Evolutionary conservation across 2,113 vertebrate species (phyloP).

Genomic region (Corythornis cristatus): DNA sequence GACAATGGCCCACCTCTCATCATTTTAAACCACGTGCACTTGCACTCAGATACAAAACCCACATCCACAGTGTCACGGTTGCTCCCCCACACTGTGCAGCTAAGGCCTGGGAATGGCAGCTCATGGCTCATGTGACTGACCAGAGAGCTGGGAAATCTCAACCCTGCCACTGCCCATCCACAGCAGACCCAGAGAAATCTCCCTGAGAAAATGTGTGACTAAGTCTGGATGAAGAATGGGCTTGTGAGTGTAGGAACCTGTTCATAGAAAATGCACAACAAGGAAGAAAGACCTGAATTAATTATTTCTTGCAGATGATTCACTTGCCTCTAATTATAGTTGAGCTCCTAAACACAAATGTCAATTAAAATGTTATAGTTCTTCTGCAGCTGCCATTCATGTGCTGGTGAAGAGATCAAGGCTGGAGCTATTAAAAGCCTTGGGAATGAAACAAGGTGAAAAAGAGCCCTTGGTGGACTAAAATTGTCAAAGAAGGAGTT

Average conservation of each 20-base stretch:
- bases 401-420: conserved; percentile 24
- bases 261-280: neutral
- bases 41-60: fast-evolving
- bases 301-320: conserved; percentile 39
- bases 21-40: neutral
- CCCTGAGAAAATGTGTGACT: neutral
- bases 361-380: conserved; percentile 51
- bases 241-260: neutral
- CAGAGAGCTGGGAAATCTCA: neutral
- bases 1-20: neutral
- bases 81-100: fast-evolving
- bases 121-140: fast-evolving
- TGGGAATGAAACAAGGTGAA: neutral
- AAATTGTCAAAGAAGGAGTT: neutral
- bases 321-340: conserved; percentile 48
- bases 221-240: neutral
- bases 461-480: neutral
- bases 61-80: fast-evolving
- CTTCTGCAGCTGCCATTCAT: conserved; percentile 52
- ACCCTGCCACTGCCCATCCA: fast-evolving
- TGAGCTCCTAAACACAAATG: conserved; percentile 44
- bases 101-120: neutral
- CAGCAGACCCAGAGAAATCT: neutral
- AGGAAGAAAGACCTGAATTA: conserved; percentile 9
- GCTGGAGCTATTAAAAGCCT: conserved; percentile 8